Evolutionary conservation across 2,888 invertebrate species (phyloP).

Genomic region (Cataglyphis livida): DNA sequence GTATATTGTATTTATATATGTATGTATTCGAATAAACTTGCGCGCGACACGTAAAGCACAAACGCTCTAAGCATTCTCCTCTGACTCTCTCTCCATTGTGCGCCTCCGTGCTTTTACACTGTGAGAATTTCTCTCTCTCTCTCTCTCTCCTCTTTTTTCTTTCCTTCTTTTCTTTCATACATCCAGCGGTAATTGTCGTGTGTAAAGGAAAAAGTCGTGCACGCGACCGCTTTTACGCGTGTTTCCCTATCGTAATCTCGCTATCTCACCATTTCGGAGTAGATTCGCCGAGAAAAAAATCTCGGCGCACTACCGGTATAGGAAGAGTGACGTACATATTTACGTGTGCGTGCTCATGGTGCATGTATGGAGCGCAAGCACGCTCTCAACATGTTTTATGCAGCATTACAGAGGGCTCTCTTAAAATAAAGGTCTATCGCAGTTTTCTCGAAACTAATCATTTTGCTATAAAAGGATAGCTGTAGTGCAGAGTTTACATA

Average conservation of each 20-base stretch:
- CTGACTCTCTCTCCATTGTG: conserved; percentile 12
- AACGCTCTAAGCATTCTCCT: conserved; percentile 5
- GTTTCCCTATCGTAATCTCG: conserved; percentile 30
- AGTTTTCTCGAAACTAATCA: not conserved
- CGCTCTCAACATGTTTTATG: conserved; percentile 59
- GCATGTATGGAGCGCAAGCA: conserved; percentile 27
- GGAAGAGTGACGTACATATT: not conserved
- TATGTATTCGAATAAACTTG: not conserved
- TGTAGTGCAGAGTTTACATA: not conserved
- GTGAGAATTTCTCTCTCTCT: conserved; percentile 14
- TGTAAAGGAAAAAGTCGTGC: conserved; percentile 13
- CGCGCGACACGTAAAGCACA: conserved; percentile 27
- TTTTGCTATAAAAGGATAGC: not conserved
- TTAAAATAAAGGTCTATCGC: conserved; percentile 12
- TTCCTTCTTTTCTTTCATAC: not conserved
- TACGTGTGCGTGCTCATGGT: conserved; percentile 4
- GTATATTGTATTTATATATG: too few relatives aligned
- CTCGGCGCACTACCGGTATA: not conserved
- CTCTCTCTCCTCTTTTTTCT: not conserved
- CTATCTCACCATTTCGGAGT: not conserved
- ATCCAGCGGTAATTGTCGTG: conserved; percentile 33
- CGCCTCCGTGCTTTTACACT: conserved; percentile 11
- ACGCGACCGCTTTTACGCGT: conserved; percentile 25
- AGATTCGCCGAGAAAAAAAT: conserved; percentile 26
- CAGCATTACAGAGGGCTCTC: conserved; percentile 4